Percentiles rank a stretch among this genome's conserved stretches.
phyloP scores from a whole-genome alignment of 2,113 vertebrate genomes.

The Petaurus breviceps region DNA sequence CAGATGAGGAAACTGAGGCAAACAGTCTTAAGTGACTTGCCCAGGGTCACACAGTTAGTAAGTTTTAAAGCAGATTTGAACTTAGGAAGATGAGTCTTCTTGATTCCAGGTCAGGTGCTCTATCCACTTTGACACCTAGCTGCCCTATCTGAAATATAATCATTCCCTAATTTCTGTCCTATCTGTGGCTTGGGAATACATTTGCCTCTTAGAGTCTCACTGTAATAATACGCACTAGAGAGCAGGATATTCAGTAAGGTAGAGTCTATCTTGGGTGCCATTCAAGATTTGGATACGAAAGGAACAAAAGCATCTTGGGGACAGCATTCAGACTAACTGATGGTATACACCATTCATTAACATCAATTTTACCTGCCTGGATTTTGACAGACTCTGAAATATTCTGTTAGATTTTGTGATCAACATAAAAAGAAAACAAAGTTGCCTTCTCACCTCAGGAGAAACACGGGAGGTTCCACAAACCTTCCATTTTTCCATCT shows the following conservation, averaged over 20 bases:
- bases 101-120: too few relatives aligned
- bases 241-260: background rate
- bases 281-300: background rate
- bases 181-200: background rate
- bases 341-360: background rate
- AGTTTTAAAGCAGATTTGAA: too few relatives aligned
- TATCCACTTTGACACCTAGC: too few relatives aligned
- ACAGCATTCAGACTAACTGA: background rate
- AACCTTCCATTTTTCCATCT: background rate
- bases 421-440: background rate
- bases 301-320: background rate
- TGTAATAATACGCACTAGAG: accelerated
- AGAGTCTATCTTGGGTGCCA: background rate
- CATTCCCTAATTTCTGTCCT: background rate
- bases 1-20: too few relatives aligned
- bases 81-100: too few relatives aligned
- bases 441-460: background rate
- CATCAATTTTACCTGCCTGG: background rate
- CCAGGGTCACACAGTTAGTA: too few relatives aligned
- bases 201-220: background rate
- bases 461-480: background rate
- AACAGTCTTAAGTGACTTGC: too few relatives aligned
- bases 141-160: background rate
- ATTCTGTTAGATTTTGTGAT: background rate
- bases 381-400: constrained; percentile 3